Percentiles rank a stretch among this genome's conserved stretches.
Conservation (phyloP, 2,888 invertebrate species). For the Hydrotaea cyrtoneurina region DNA sequence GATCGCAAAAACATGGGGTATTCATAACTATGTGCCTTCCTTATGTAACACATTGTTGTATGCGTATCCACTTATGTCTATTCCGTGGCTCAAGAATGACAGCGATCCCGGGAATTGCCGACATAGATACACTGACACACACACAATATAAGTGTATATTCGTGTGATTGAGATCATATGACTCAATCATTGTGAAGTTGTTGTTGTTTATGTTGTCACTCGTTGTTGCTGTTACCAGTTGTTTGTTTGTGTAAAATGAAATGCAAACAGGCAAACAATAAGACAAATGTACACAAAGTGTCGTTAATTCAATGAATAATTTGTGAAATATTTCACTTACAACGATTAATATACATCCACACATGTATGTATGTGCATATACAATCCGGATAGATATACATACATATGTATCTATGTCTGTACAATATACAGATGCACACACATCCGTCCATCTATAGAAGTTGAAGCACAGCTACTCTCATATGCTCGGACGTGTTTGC, state of each 20-base stretch:
- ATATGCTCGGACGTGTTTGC: neutral
- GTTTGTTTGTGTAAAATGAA: conserved; percentile 23
- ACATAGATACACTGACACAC: neutral
- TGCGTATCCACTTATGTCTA: too few relatives aligned
- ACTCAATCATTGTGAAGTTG: conserved; percentile 24
- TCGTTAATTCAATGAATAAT: conserved; percentile 39
- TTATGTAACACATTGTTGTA: too few relatives aligned
- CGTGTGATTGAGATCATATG: neutral
- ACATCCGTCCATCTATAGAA: neutral
- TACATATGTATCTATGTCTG: neutral
- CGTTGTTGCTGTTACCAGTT: conserved; percentile 20
- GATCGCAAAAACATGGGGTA: too few relatives aligned
- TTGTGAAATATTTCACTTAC: conserved; percentile 38
- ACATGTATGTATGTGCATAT: neutral
- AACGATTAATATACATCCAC: conserved; percentile 17
- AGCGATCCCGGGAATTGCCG: too few relatives aligned
- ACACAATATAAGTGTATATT: neutral
- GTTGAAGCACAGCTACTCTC: neutral
- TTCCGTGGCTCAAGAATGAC: too few relatives aligned
- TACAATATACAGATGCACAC: too few relatives aligned
- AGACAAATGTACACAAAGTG: conserved; percentile 33
- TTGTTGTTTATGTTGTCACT: conserved; percentile 23
- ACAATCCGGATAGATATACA: neutral
- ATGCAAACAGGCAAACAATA: conserved; percentile 29
- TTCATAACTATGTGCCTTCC: too few relatives aligned